phyloP scores from a whole-genome alignment of 1,140 invertebrate species.

The Bombus turneri region DNA sequence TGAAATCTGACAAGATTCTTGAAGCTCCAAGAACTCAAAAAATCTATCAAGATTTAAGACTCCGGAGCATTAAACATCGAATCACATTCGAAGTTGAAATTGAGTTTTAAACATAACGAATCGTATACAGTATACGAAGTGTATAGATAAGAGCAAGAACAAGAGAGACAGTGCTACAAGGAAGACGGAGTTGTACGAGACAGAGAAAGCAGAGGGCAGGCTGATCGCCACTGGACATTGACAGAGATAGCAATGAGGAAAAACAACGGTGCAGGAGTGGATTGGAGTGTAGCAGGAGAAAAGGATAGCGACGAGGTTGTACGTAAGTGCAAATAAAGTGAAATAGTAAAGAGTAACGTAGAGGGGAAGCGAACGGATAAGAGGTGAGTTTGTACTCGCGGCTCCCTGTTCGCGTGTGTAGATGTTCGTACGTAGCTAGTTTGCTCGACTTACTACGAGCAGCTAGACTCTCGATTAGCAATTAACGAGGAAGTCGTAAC shows the following conservation, averaged over 20 bases:
- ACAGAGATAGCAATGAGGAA: not conserved
- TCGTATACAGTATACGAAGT: no score
- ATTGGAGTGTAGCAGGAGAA: not conserved
- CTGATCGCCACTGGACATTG: not conserved
- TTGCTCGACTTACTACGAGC: slow-evolving; percentile 52
- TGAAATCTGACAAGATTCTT: no score
- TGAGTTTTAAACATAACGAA: not conserved
- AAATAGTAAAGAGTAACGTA: not conserved
- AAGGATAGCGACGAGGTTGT: not conserved
- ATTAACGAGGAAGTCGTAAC: slow-evolving; percentile 81
- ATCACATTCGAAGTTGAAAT: not conserved
- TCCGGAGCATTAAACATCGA: not conserved
- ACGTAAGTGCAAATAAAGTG: slow-evolving; percentile 7
- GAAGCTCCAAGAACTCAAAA: not conserved
- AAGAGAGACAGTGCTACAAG: not conserved
- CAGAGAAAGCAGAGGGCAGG: not conserved
- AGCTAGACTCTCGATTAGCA: slow-evolving; percentile 74
- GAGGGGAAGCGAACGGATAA: slow-evolving; percentile 3
- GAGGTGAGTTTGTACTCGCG: slow-evolving; percentile 4
- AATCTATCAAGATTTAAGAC: not conserved
- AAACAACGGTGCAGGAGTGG: not conserved
- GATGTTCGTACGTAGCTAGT: slow-evolving; percentile 34
- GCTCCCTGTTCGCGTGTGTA: slow-evolving; percentile 34
- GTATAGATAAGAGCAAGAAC: no score
- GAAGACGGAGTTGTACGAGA: no score